phyloP scores from a whole-genome alignment of 2,113 vertebrate species.

The Plestiodon gilberti region DNA sequence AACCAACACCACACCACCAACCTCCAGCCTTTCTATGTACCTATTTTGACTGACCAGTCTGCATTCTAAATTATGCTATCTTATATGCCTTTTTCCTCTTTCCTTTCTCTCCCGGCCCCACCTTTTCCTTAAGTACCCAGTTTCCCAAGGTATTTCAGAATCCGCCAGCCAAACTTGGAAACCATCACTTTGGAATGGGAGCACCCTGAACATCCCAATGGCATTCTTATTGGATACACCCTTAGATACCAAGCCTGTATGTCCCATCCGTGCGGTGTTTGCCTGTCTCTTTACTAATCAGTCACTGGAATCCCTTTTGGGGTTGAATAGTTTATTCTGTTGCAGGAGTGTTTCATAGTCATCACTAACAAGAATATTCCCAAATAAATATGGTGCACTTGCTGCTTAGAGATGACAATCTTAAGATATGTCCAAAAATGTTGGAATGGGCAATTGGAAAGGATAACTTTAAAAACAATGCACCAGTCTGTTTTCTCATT shows the following conservation, averaged over 20 bases:
- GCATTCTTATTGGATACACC: constrained; percentile 89
- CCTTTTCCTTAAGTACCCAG: constrained; percentile 86
- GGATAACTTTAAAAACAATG: background rate
- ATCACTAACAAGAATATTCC: background rate
- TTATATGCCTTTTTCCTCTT: constrained; percentile 53
- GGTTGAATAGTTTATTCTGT: background rate
- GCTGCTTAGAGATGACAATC: background rate
- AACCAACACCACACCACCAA: fast-evolving
- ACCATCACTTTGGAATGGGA: constrained; percentile 89
- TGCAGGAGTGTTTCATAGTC: background rate
- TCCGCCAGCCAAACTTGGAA: constrained; percentile 84
- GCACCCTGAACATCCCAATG: constrained; percentile 92
- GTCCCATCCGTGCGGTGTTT: constrained; percentile 19
- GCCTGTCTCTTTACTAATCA: background rate
- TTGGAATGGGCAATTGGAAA: background rate
- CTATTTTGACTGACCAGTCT: fast-evolving
- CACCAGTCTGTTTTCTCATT: background rate
- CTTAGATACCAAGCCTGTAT: constrained; percentile 89
- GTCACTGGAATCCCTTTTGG: background rate
- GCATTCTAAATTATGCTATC: background rate
- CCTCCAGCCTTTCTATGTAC: background rate
- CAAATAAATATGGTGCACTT: fast-evolving
- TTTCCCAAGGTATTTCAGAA: constrained; percentile 86
- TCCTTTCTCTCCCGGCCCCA: constrained; percentile 45
- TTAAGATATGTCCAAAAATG: background rate